phyloP scores from a whole-genome alignment of 2,113 vertebrate species.

The Pipra filicauda region DNA sequence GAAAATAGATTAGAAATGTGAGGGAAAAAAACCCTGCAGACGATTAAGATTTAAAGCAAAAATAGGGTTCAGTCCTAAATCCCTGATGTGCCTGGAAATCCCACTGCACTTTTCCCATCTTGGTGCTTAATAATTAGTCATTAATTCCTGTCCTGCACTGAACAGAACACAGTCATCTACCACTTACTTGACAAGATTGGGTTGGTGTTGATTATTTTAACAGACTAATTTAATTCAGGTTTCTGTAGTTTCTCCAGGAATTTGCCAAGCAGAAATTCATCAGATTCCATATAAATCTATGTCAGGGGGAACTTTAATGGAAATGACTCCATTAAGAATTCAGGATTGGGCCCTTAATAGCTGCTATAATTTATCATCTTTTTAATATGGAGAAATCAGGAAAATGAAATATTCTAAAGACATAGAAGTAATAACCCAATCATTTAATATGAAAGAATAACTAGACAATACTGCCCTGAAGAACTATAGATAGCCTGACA shows the following conservation, averaged over 20 bases:
- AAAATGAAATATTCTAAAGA: slow-evolving; percentile 54
- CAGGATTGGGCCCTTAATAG: slow-evolving; percentile 60
- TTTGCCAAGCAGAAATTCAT: slow-evolving; percentile 53
- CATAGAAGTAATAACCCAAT: slow-evolving; percentile 58
- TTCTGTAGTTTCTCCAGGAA: slow-evolving; percentile 48
- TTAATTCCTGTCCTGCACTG: background rate
- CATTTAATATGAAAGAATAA: slow-evolving; percentile 60
- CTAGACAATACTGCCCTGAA: slow-evolving; percentile 27
- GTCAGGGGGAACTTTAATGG: slow-evolving; percentile 37
- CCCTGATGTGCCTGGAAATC: background rate
- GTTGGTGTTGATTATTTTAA: slow-evolving; percentile 35
- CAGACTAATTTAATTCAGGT: slow-evolving; percentile 55
- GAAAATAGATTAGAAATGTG: background rate
- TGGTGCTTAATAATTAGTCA: slow-evolving; percentile 42
- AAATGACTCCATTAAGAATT: slow-evolving; percentile 58
- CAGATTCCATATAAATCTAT: slow-evolving; percentile 61
- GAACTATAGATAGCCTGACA: background rate
- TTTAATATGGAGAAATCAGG: slow-evolving; percentile 52
- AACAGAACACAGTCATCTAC: background rate
- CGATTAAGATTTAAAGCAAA: background rate
- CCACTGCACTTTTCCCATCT: background rate
- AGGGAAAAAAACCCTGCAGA: accelerated
- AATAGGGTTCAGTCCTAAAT: background rate
- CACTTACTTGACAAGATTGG: background rate
- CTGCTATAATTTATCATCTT: slow-evolving; percentile 46